Percentiles rank a stretch among this genome's conserved stretches.
Evolutionary conservation across 1,140 invertebrate genomes (phyloP).

Genomic region (Dinoponera quadriceps): DNA sequence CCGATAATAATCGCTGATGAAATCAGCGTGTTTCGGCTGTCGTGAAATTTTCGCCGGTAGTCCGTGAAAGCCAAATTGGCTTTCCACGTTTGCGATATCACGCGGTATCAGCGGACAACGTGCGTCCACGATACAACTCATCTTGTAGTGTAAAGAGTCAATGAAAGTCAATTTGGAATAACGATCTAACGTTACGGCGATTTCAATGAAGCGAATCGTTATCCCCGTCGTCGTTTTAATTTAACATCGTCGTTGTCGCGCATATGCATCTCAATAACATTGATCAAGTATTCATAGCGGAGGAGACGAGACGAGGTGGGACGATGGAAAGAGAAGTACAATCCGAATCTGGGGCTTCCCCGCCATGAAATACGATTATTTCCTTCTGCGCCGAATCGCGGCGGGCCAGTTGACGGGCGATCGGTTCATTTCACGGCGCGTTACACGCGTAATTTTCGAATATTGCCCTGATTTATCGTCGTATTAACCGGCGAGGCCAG

Average conservation of each 20-base stretch:
- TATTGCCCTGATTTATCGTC: slow-evolving; percentile 66
- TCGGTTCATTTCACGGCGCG: slow-evolving; percentile 69
- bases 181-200: too few relatives aligned
- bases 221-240: not conserved
- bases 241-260: not conserved
- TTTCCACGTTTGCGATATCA: too few relatives aligned
- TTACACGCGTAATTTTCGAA: slow-evolving; percentile 71
- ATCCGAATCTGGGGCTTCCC: slow-evolving; percentile 18
- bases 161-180: too few relatives aligned
- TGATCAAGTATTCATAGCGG: slow-evolving; percentile 1
- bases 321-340: not conserved
- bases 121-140: too few relatives aligned
- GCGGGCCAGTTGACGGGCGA: slow-evolving; percentile 39
- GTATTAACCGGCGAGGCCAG: slow-evolving; percentile 43
- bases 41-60: too few relatives aligned
- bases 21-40: too few relatives aligned
- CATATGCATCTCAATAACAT: slow-evolving; percentile 13
- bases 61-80: too few relatives aligned
- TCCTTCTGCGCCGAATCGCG: slow-evolving; percentile 14
- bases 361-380: slow-evolving; percentile 65
- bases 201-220: too few relatives aligned
- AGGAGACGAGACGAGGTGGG: not conserved
- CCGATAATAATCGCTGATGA: too few relatives aligned
- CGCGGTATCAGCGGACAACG: too few relatives aligned
- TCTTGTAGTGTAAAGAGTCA: too few relatives aligned